phyloP scores from a whole-genome alignment of 2,888 invertebrate species.

The Agonopterix subpropinquella region DNA sequence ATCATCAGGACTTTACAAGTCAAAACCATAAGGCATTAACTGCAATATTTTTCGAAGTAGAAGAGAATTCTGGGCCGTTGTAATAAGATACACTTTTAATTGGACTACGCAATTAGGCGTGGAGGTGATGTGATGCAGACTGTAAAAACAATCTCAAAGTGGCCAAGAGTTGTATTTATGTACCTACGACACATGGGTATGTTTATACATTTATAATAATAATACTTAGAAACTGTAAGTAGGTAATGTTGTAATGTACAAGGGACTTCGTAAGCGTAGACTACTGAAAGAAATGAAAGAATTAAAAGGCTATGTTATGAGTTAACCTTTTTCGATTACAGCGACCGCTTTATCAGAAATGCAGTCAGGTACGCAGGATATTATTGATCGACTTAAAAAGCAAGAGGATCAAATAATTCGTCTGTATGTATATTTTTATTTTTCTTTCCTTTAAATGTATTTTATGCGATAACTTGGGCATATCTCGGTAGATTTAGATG shows the following conservation, averaged over 20 bases:
- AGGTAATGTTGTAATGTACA: no score
- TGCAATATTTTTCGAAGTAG: no score
- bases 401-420: not conserved
- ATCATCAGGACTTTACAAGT: conserved; percentile 24
- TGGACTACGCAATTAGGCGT: conserved; percentile 5
- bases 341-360: no score
- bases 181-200: no score
- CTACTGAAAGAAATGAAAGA: no score
- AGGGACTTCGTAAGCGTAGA: no score
- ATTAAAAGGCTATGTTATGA: no score
- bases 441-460: not conserved
- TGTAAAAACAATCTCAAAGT: conserved; percentile 32
- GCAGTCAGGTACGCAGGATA: no score
- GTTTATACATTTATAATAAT: no score
- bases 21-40: conserved; percentile 1
- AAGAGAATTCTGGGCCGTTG: not conserved
- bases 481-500: not conserved
- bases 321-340: no score
- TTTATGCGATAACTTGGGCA: not conserved
- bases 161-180: not conserved
- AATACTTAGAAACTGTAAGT: no score
- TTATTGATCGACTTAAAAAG: not conserved
- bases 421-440: no score
- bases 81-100: conserved; percentile 8
- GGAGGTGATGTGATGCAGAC: conserved; percentile 23